A percentile compares a stretch with the other conserved stretches of the same genome.
phyloP scores from a whole-genome alignment of 2,888 invertebrate genomes.

The Abrostola triplasia region DNA sequence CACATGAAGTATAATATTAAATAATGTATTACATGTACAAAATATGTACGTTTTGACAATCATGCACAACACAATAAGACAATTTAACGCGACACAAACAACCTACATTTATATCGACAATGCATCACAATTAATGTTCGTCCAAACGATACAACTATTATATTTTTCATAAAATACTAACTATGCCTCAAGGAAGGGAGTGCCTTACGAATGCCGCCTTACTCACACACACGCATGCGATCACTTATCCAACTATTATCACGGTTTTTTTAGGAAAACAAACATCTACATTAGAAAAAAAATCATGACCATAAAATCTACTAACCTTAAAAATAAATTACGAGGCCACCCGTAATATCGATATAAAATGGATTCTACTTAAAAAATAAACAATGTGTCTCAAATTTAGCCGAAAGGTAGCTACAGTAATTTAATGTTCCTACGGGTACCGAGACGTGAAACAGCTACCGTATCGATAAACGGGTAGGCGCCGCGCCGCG shows the following conservation, averaged over 20 bases:
- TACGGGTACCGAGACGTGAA: constrained; percentile 69
- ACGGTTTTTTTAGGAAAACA: constrained; percentile 85
- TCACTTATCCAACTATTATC: constrained; percentile 87
- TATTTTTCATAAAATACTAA: constrained; percentile 66
- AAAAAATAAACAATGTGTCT: constrained; percentile 75
- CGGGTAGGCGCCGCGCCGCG: constrained; percentile 15
- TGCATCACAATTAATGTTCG: constrained; percentile 76
- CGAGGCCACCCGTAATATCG: constrained; percentile 80
- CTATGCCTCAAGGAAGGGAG: constrained; percentile 82
- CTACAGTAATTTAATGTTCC: constrained; percentile 65
- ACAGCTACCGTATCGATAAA: constrained; percentile 49
- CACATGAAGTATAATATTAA: constrained; percentile 49
- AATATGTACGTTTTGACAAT: constrained; percentile 56
- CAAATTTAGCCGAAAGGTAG: constrained; percentile 68
- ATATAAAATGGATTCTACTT: constrained; percentile 80
- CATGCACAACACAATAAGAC: constrained; percentile 75
- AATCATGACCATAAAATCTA: constrained; percentile 83
- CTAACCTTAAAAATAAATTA: constrained; percentile 86
- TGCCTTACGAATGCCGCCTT: constrained; percentile 84
- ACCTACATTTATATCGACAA: constrained; percentile 76
- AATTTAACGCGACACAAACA: constrained; percentile 69
- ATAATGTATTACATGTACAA: constrained; percentile 56
- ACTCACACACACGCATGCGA: constrained; percentile 77
- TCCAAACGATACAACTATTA: constrained; percentile 73
- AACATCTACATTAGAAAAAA: constrained; percentile 79